Percentiles rank a stretch among this genome's conserved stretches.
These are phyloP conservation scores for Rhea pennata DNA, from an alignment of 2,113 vertebrate species.

Conservation along the genomic window DNA sequence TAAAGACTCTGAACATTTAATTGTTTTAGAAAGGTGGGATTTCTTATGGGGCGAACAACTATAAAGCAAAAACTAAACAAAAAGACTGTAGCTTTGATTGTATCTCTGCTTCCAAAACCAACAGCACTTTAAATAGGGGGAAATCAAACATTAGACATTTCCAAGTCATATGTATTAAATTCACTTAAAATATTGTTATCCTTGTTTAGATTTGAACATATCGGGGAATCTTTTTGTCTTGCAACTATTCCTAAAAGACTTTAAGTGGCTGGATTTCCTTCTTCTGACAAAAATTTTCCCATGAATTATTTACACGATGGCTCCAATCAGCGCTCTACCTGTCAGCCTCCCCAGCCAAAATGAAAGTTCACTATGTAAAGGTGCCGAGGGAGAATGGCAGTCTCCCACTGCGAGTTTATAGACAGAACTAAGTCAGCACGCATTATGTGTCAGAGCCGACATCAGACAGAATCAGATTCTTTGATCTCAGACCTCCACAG, in stretches of 20 bases:
- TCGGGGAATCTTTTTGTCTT: slow-evolving; percentile 49
- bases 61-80: slow-evolving; percentile 57
- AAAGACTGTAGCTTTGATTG: slow-evolving; percentile 57
- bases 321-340: slow-evolving; percentile 77
- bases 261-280: slow-evolving; percentile 74
- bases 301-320: slow-evolving; percentile 83
- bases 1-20: background rate
- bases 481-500: slow-evolving; percentile 96
- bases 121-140: slow-evolving; percentile 50
- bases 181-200: slow-evolving; percentile 67
- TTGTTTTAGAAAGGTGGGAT: background rate
- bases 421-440: slow-evolving; percentile 96
- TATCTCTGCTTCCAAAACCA: slow-evolving; percentile 68
- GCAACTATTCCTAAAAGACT: slow-evolving; percentile 71
- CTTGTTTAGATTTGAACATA: slow-evolving; percentile 63
- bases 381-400: slow-evolving; percentile 77
- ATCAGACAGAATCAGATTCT: slow-evolving; percentile 95
- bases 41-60: slow-evolving; percentile 4
- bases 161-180: slow-evolving; percentile 56
- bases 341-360: slow-evolving; percentile 79
- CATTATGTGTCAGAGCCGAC: slow-evolving; percentile 92
- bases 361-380: slow-evolving; percentile 82
- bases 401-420: slow-evolving; percentile 87
- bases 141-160: slow-evolving; percentile 54
- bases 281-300: slow-evolving; percentile 53